Evolutionary conservation across 2,113 vertebrate species (phyloP), one percentile per base, ranked within the genome.

Genomic region (Thalassoma bifasciatum): DNA sequence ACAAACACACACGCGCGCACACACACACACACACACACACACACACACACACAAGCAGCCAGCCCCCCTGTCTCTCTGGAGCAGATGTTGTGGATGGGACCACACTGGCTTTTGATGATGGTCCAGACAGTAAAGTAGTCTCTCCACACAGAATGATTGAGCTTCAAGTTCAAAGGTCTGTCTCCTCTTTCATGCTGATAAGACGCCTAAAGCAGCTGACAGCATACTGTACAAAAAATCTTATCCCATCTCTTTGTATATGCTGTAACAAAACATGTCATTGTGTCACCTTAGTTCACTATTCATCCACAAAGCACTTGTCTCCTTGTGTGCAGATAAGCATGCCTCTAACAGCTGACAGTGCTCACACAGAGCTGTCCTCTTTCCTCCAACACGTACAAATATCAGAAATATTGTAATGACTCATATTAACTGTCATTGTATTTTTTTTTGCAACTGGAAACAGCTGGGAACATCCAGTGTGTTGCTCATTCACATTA

Each of bases 81-180:
- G 78, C 81, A 84, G 81, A 86, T 84, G 72, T 84, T 87, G 58
- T 23, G 26, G 59, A 72, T n/a, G 22, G 54, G 16, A 12, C 40
- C 19, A 10, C 38, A n/a, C 38, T 52, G 49, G 64, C 21, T 61
- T 83, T 82, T 72, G 70, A 66, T 75, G 66, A 53, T 8, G 34
- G 51, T 62, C 65, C 10, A 12, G 30, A 59, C 19, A 56, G 59
- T 42, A 21, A 19, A 40, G 47, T 47, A 57, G 53, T 5, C 72
- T 71, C 57, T 54, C 65, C 36, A 37, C 13, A 44, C 57, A 63
- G 56, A 79, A 49, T 5, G 61, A 68, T 62, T 52, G 50, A 59
- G 52, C 37, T 46, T 58, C 46, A 9, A 50, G 75, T 66, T 61
- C 51, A 58, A 58, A 69, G 59, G 61, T 50, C 30, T 8, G 13